These are phyloP conservation scores for Toxostoma redivivum DNA, from an alignment of 2,113 vertebrate genomes.

Conservation along the genomic window DNA sequence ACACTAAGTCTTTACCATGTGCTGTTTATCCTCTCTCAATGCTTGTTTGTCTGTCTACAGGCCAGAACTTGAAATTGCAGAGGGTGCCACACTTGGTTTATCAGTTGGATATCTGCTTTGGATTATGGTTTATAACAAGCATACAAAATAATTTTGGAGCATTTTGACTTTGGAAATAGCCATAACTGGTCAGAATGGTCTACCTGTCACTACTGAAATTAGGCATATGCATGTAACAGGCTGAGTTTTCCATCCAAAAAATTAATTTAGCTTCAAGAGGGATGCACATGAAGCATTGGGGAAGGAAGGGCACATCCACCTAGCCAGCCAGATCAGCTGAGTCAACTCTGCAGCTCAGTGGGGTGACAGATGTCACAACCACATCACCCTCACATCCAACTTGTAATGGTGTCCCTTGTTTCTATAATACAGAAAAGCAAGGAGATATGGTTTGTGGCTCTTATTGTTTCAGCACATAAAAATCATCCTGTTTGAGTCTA, in stretches of 20 bases:
- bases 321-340: constrained; percentile 96
- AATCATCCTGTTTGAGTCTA: background rate
- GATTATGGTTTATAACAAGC: background rate
- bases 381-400: constrained; percentile 83
- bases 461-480: background rate
- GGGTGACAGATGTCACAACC: constrained; percentile 76
- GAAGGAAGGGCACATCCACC: constrained; percentile 95
- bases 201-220: background rate
- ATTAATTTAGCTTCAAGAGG: constrained; percentile 81
- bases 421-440: background rate
- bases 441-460: background rate
- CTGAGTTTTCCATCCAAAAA: background rate
- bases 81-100: background rate
- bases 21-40: background rate
- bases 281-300: constrained; percentile 91
- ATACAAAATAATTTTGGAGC: background rate
- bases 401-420: background rate
- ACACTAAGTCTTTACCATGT: background rate
- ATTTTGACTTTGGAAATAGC: background rate
- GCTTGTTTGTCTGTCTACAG: background rate
- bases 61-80: background rate
- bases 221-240: background rate
- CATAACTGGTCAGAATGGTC: background rate
- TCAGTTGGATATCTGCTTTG: background rate
- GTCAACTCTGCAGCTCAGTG: constrained; percentile 96